Evolutionary conservation across 2,888 invertebrate genomes (phyloP), one percentile per base, ranked within the genome.

Genomic region (Diachrysia chrysitis): DNA sequence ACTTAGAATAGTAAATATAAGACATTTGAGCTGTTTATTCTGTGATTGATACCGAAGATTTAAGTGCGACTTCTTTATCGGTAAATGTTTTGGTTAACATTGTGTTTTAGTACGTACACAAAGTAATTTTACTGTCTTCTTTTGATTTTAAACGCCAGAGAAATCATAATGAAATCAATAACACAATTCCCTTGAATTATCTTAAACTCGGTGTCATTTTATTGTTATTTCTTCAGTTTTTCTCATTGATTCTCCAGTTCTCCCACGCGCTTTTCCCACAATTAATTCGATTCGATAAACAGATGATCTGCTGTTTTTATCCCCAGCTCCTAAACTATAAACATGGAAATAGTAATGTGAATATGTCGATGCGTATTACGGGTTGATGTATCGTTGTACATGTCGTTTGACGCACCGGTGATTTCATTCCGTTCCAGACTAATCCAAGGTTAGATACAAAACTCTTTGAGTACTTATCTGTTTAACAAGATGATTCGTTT

Each of bases 361-460:
- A 54, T 68, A 72, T 17, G 59, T 58, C 59, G 71, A 63, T 63
- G n/a, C 48, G 35, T 54, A 60, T 63, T 29, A 65, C 37, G 5
- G 12, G 17, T 56, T 23, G 14, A 29, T 53, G 54, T 29, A 51
- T 48, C 42, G 72, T 14, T 75, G 73, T 64, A 19, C 59, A 68
- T 76, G 66, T n/a, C 46, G 59, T 76, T 66, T 73, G 42, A 55
- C 60, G 76, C 57, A 53, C 55, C 64, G 54, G 19, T 76, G 68
- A 64, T 58, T 58, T 48, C 12, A 35, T 53, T 64, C 54, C 63
- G 56, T 56, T 64, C 42, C 46, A 55, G 59, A 60, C 42, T 56
- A 32, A 63, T 67, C 62, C 58, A 70, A 67, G 66, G 76, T 73
- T 73, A 66, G 46, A 56, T 73, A 68, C 46, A 46, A 67, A 58